These are phyloP conservation scores for Caenorhabditis sp. DNA, from an alignment of 2,888 invertebrate species.

Conservation along the genomic window DNA sequence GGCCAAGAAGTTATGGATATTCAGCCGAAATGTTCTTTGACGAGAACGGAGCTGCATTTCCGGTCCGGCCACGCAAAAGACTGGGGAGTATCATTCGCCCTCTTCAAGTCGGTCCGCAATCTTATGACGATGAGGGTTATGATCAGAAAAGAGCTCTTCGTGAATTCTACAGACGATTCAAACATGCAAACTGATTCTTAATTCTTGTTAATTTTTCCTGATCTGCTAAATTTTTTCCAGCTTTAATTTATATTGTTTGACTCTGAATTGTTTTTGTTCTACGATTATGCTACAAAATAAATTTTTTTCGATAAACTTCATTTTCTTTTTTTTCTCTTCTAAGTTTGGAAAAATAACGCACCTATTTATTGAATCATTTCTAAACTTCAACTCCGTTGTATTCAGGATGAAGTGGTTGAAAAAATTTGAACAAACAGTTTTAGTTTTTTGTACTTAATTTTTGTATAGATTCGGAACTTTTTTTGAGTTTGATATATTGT, in stretches of 20 bases:
- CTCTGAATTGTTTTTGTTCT: conserved; percentile 37
- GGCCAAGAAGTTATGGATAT: conserved; percentile 73
- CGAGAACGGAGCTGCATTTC: conserved; percentile 74
- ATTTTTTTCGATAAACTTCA: background rate
- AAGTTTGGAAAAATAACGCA: no score
- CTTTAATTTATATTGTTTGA: conserved; percentile 37
- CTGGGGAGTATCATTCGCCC: conserved; percentile 43
- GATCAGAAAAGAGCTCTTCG: conserved; percentile 40
- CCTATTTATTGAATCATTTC: no score
- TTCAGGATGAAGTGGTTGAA: no score
- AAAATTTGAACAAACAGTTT: no score
- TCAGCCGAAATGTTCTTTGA: conserved; percentile 74
- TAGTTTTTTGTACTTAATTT: no score
- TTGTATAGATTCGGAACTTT: no score
- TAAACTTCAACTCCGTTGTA: no score
- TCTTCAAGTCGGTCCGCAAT: conserved; percentile 29
- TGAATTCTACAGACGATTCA: conserved; percentile 43
- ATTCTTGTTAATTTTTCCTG: background rate
- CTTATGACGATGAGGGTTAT: conserved; percentile 32
- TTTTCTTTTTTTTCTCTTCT: no score
- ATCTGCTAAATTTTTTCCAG: background rate
- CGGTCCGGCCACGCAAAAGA: conserved; percentile 58
- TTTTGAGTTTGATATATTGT: no score
- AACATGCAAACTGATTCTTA: background rate
- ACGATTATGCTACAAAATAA: background rate